phyloP scores from a whole-genome alignment of 2,888 invertebrate genomes.

The Apocheima hispidaria region DNA sequence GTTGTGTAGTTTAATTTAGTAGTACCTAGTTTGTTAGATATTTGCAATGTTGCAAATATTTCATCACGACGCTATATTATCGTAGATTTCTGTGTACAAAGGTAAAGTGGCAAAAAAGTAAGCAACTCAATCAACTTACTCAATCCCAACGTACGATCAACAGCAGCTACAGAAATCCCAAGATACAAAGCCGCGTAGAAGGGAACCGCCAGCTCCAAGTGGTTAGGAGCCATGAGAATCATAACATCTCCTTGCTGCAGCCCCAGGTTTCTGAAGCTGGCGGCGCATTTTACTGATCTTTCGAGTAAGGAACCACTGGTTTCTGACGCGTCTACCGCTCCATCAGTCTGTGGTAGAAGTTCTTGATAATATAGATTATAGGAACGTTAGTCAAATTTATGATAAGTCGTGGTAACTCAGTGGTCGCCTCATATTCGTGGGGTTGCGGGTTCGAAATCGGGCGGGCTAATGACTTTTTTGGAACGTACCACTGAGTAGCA shows the following conservation, averaged over 20 bases:
- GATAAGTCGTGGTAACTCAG: too few relatives aligned
- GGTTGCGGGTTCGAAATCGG: too few relatives aligned
- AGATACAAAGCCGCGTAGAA: slow-evolving; percentile 78
- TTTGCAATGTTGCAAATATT: too few relatives aligned
- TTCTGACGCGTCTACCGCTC: slow-evolving; percentile 71
- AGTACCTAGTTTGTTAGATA: too few relatives aligned
- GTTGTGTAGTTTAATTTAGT: too few relatives aligned
- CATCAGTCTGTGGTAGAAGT: slow-evolving; percentile 67
- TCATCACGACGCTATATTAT: too few relatives aligned
- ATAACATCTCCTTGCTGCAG: slow-evolving; percentile 74
- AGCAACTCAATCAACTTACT: slow-evolving; percentile 52
- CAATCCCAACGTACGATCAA: slow-evolving; percentile 63
- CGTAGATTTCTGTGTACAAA: too few relatives aligned
- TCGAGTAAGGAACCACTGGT: slow-evolving; percentile 68
- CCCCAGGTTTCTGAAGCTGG: slow-evolving; percentile 66
- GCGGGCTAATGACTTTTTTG: too few relatives aligned
- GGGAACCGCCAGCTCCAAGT: slow-evolving; percentile 75
- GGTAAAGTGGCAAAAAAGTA: background rate
- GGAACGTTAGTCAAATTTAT: background rate
- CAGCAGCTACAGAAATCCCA: slow-evolving; percentile 66
- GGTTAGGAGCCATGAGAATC: slow-evolving; percentile 77
- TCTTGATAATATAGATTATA: background rate
- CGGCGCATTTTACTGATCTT: slow-evolving; percentile 74
- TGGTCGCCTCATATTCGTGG: too few relatives aligned
- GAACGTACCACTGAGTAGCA: too few relatives aligned